Base-by-base conservation (phyloP, 1,140 invertebrate genomes). In the Sitodiplosis mosellana region DNA sequence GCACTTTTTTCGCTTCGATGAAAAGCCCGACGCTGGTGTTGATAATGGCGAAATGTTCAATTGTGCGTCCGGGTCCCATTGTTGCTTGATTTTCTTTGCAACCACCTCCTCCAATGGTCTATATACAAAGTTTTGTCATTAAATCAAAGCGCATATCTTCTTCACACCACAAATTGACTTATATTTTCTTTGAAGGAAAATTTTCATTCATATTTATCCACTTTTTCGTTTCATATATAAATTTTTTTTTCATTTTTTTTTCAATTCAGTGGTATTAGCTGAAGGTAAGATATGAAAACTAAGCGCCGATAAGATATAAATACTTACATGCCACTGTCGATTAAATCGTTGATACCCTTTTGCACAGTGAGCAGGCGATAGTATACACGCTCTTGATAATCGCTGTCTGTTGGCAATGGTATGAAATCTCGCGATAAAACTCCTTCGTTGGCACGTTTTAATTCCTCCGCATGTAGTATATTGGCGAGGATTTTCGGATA, bases 341-440 rank as follows among this genome's bases (percentile, higher is more conserved):
- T 19, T 12, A 56, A 53, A 12, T 61, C 56, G 37, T 63, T 61
- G 1, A 64, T 59, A n/a, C 56, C 53, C 2, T 61, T 59, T 60
- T 85, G 81, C 48, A 80, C 69, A 42, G 78, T 75, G 2, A 85
- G 73, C n/a, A 85, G 64, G 48, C 71, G 68, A 54, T 80, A 82
- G 55, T 85, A 85, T 56, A 81, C 77, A 51, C 75, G 74, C 12
- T 78, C 70, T 47, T 80, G 68, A 76, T 78, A 85, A 14, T 77
- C 74, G 52, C 73, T 73, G 53, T 84, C 78, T 54, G 81, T 84
- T 14, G 81, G 81, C 19, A 84, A 61, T 45, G 68, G 62, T 7
- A 73, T 59, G 14, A 67, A 60, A 11, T 66, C 61, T 2, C 46
- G 48, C 5, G 21, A 12, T 17, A 43, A 46, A 15, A 15, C 17